Conservation (phyloP, 2,113 vertebrate genomes). For the Mastomys natalensis region DNA sequence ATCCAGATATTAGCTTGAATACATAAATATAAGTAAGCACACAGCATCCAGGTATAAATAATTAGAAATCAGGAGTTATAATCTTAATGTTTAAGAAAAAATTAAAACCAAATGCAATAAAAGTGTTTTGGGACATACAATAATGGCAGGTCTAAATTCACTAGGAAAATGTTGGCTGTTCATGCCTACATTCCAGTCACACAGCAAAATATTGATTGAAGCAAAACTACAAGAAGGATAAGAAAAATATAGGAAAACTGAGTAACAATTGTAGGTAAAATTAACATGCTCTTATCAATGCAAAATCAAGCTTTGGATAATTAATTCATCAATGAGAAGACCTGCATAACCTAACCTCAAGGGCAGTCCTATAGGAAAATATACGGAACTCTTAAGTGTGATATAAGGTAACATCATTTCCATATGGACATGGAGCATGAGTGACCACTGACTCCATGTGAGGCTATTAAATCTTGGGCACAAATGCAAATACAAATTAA, state of each 20-base stretch:
- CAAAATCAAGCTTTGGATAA: background rate
- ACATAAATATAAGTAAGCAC: background rate
- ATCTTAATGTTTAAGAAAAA: background rate
- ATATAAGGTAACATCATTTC: too few relatives aligned
- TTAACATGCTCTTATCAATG: background rate
- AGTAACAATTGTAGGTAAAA: background rate
- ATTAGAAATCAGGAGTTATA: background rate
- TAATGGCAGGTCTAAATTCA: background rate
- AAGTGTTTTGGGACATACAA: background rate
- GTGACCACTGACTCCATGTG: too few relatives aligned
- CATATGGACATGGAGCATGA: too few relatives aligned
- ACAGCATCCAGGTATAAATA: background rate
- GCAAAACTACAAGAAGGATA: background rate
- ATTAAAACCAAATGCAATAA: background rate
- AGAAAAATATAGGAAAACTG: background rate
- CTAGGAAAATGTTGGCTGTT: background rate
- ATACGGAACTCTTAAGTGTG: too few relatives aligned
- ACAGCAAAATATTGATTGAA: background rate
- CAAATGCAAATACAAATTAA: too few relatives aligned
- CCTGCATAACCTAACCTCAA: background rate
- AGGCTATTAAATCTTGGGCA: too few relatives aligned
- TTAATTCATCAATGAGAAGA: background rate
- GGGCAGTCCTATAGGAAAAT: too few relatives aligned
- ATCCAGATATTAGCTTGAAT: background rate
- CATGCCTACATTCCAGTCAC: background rate